Base-by-base conservation (phyloP, 2,888 invertebrate species). In the Venustoraphidia nigricollis region DNA sequence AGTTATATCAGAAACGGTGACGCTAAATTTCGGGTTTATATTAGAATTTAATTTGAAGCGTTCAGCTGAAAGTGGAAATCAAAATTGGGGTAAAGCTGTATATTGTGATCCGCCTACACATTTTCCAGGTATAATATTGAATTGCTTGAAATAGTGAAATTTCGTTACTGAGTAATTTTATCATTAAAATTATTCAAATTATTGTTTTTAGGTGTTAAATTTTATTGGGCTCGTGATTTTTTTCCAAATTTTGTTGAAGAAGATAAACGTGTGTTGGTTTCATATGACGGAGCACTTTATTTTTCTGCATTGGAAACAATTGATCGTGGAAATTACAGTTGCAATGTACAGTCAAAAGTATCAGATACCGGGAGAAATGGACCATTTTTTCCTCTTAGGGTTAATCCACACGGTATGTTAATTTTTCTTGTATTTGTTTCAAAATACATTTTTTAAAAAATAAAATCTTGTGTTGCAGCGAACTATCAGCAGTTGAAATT, bases 191-290 rank as follows among this genome's bases (percentile, higher is more conserved):
- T 38, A 8, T 38, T 38, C 34, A 34, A 41, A n/a, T 35, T 36
- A 34, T 42, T 51, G 45, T 50, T 34, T 58, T 14, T 53, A 70
- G 77, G 79, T 48, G 88, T 94, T 0, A 85, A 83, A 54, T 94
- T 88, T 65, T 83, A 90, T 56, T 96, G 95, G 95, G 84, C 88
- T 9, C 79, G 94, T 53, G 85, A 87, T 59, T 83, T 77, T 59
- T 91, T 93, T 57, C 87, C 88, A 0, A 92, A 92, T 65, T 87
- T 94, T 56, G 92, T 96, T 1, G 90, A 94, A 63, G 91, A 94
- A 65, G 91, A 93, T 64, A 79, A 83, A 59, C 73, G 95, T 54
- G 88, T 93, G 0, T 95, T 96, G 71, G 92, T 94, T 0, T 95
- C 95, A 0, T 75, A 82, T 59, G 94, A 95, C 70, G 95, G 95